Evolutionary conservation across 2,888 invertebrate genomes (phyloP), one percentile per base, ranked within the genome.

Genomic region (Bibio marci): DNA sequence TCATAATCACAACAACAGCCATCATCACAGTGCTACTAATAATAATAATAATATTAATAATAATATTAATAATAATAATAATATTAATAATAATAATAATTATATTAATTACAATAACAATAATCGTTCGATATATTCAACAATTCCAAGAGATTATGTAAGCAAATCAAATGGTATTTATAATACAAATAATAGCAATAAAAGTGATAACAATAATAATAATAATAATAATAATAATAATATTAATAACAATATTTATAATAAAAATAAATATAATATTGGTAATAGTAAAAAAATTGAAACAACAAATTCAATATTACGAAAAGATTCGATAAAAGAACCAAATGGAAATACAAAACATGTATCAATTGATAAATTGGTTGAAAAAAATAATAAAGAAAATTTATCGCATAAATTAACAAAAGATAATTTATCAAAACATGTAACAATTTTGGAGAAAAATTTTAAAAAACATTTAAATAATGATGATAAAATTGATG

Each of bases 371-470:
- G 40, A 37, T 37, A 35, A 30, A 30, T 13, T 12, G 18, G 27
- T 19, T 26, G 22, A 22, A 22, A 22, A 22, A 22, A 31, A n/a
- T 26, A 30, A 38, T 36, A 40, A 37, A 31, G 38, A 40, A 36
- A 34, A 31, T 17, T 27, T 37, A 3, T 11, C 15, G 2, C 33
- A 27, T 18, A 36, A 36, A 38, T 38, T 46, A 28, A 46, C 46
- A 30, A 43, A 41, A 36, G 44, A 44, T 11, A 46, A 46, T 44
- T 22, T 43, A 30, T 22, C 39, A 28, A 41, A 43, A 33, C 46
- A 46, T 37, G 46, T 46, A 15, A 42, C 42, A 22, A 42, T 46
- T 34, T 36, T 43, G 30, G 44, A 46, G 37, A 40, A 36, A 19
- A 37, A 28, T 37, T 12, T 27, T 11, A 37, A 37, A 17, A 22